A percentile compares a stretch with the other conserved stretches of the same genome.
Evolutionary conservation across 2,113 vertebrate species (phyloP).

Genomic region (Mionectes macconnelli): DNA sequence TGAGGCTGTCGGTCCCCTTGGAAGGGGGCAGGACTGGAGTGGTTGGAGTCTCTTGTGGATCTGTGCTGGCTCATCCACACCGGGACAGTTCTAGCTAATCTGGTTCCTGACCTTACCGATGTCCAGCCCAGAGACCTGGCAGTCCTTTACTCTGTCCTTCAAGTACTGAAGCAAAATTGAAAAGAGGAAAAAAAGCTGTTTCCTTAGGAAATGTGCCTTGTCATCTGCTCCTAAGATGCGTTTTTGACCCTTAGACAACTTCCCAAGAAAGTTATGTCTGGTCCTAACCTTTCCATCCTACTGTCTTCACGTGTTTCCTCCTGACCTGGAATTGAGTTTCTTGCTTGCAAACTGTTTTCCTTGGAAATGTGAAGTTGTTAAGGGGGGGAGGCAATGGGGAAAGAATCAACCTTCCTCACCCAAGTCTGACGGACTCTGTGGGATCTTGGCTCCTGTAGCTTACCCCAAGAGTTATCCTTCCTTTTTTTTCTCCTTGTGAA

Average conservation of each 20-base stretch:
- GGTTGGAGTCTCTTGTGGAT: neutral
- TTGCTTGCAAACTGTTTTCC: neutral
- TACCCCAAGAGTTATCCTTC: neutral
- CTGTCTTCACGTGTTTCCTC: conserved; percentile 63
- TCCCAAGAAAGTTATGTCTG: neutral
- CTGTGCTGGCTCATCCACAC: neutral
- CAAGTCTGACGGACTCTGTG: fast-evolving
- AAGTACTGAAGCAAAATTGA: neutral
- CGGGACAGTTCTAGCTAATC: neutral
- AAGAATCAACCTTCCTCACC: neutral
- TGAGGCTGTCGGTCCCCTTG: fast-evolving
- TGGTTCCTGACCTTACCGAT: neutral
- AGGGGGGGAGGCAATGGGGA: neutral
- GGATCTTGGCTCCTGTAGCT: neutral
- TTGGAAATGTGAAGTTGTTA: neutral
- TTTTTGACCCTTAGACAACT: conserved; percentile 4
- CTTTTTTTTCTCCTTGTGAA: neutral
- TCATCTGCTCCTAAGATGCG: neutral
- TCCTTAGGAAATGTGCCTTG: conserved; percentile 34
- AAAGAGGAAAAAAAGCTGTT: neutral
- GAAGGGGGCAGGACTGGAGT: neutral
- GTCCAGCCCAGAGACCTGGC: neutral
- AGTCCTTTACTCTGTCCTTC: neutral
- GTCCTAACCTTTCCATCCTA: conserved; percentile 41
- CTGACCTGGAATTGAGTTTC: neutral